Evolutionary conservation across 2,888 invertebrate species (phyloP).

Genomic region (Chrysomela aeneicollis): DNA sequence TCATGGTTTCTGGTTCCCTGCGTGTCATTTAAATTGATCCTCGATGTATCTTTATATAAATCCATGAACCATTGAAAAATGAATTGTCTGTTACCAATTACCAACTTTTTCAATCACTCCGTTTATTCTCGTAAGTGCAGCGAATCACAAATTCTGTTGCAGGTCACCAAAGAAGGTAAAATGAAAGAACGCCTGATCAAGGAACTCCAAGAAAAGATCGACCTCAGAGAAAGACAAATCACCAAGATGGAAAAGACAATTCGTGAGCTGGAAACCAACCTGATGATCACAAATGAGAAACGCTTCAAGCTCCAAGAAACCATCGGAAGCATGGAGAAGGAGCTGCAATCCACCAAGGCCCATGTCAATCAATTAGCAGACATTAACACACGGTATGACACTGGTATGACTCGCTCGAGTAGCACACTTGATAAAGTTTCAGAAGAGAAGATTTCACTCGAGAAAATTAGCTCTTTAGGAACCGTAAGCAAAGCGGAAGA

Average conservation of each 20-base stretch:
- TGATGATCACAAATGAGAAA: constrained; percentile 55
- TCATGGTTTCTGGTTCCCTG: too few relatives aligned
- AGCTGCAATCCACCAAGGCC: constrained; percentile 56
- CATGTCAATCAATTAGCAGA: constrained; percentile 54
- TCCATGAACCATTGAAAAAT: too few relatives aligned
- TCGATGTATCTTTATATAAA: too few relatives aligned
- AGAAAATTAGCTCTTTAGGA: neutral
- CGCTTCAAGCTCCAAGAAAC: constrained; percentile 57
- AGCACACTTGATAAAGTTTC: constrained; percentile 6
- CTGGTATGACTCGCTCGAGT: constrained; percentile 41
- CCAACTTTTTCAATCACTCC: too few relatives aligned
- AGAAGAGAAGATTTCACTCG: neutral
- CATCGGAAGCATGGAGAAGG: constrained; percentile 55
- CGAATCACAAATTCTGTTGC: too few relatives aligned
- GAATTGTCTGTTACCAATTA: too few relatives aligned
- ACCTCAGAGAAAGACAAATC: constrained; percentile 47
- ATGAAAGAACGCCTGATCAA: constrained; percentile 50
- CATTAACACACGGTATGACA: constrained; percentile 55
- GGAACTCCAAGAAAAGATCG: constrained; percentile 52
- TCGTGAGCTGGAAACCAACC: constrained; percentile 50
- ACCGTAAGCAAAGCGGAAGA: neutral
- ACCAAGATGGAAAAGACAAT: constrained; percentile 52
- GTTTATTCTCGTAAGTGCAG: too few relatives aligned
- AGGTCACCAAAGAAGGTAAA: constrained; percentile 46
- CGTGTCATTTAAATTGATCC: too few relatives aligned